Percentiles rank a stretch among this genome's conserved stretches.
phyloP scores from a whole-genome alignment of 1,140 invertebrate genomes.

The Xylocopa sonorina region DNA sequence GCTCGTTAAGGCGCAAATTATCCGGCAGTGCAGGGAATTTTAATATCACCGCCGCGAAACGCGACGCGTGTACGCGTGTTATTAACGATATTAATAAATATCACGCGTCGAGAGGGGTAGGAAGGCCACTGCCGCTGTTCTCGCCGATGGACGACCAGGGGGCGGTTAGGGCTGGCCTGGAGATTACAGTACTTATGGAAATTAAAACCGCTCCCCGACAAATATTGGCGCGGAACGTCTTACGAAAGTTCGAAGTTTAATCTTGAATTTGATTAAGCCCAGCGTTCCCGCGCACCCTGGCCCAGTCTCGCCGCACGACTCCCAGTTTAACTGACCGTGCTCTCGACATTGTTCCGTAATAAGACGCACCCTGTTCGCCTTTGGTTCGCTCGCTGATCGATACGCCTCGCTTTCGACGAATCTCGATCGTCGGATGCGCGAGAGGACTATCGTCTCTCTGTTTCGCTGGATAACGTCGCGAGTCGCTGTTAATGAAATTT shows the following conservation, averaged over 20 bases:
- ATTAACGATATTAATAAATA: conserved; percentile 33
- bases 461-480: no score
- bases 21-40: conserved; percentile 62
- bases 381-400: no score
- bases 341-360: conserved; percentile 59
- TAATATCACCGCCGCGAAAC: conserved; percentile 72
- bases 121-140: no score
- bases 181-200: conserved; percentile 77
- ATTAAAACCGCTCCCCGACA: conserved; percentile 77
- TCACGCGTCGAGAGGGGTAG: no score
- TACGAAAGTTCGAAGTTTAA: conserved; percentile 75
- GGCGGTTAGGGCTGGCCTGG: conserved; percentile 47
- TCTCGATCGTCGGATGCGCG: no score
- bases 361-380: conserved; percentile 34
- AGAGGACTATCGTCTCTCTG: no score
- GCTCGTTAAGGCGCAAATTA: conserved; percentile 74
- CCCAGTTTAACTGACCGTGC: conserved; percentile 71
- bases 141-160: no score
- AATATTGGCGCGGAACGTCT: conserved; percentile 70
- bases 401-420: no score
- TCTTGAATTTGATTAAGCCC: conserved; percentile 76
- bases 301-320: no score
- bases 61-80: conserved; percentile 25
- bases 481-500: conserved; percentile 69
- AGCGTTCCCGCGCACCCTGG: neutral